Percentiles rank a stretch among this genome's conserved stretches.
Evolutionary conservation across 2,113 vertebrate species (phyloP).

Genomic region (Vimba vimba): DNA sequence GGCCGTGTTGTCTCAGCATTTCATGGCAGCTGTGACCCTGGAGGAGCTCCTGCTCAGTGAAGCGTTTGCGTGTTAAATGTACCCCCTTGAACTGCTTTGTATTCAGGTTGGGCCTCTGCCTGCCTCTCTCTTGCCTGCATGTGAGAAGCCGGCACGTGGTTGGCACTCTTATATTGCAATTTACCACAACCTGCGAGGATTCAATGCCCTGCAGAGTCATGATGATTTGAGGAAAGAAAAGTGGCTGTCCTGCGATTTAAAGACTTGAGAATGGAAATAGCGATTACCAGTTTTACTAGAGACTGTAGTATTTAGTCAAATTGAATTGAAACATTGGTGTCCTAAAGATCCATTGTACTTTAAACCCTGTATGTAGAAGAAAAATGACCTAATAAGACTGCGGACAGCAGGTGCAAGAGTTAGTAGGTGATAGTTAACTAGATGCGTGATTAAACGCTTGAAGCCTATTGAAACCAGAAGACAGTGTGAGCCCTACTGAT

Average conservation of each 20-base stretch:
- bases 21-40: constrained; percentile 44
- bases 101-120: constrained; percentile 30
- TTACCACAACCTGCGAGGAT: constrained; percentile 15
- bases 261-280: background rate
- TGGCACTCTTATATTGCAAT: background rate
- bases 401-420: background rate
- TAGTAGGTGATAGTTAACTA: constrained; percentile 32
- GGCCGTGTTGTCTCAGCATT: constrained; percentile 35
- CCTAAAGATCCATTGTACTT: too few species aligned
- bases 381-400: background rate
- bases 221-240: background rate
- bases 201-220: background rate
- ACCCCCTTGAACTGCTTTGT: constrained; percentile 26
- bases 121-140: background rate
- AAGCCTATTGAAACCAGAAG: constrained; percentile 20
- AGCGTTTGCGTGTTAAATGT: constrained; percentile 36
- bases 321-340: background rate
- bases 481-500: constrained; percentile 3
- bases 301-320: background rate
- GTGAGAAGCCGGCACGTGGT: constrained; percentile 43
- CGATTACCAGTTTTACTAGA: background rate
- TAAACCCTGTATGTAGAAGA: too few species aligned
- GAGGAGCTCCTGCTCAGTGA: constrained; percentile 41
- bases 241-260: background rate
- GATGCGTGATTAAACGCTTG: constrained; percentile 34